Base-by-base conservation (phyloP, 2,797 vertebrate species). In the Gymnoscopelus microlampas region DNA sequence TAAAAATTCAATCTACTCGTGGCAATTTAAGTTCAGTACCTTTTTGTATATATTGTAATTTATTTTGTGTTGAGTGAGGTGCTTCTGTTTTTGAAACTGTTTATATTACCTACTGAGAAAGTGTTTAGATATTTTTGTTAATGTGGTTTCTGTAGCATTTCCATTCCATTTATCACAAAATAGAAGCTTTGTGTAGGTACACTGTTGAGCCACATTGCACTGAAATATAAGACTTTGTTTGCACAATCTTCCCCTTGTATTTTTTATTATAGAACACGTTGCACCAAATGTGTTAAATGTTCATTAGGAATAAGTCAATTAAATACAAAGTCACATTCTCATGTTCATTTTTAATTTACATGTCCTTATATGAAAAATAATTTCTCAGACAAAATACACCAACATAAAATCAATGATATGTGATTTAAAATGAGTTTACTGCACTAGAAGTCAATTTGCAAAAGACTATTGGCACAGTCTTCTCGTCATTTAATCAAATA, bases 1-100 rank as follows among this genome's bases (percentile, higher is more conserved):
- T 29, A 29, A 4, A 29, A 29, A 29, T 29, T 4, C 26, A 29
- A 29, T 3, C 26, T 29, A 29, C 26, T 29, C 26, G 3, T 29
- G 26, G 26, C 26, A 29, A 26, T 26, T 26, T 26, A 26, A 29
- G 26, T 29, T 29, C 26, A 35, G 32, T 35, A 35, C 32, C 5
- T 35, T 66, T 88, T 91, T 94, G 93, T 95, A 89, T 86, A 91
- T 92, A 92, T 86, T 90, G 80, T 89, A 93, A 92, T 94, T 90
- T 91, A 91, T 95, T 90, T 92, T 92, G 90, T 93, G 76, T 75
- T 51, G 51, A 68, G 23, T 70, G 65, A 59, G 56, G 69, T 61
- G 77, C 74, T 58, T 69, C 59, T 84, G 53, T 81, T 81, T 61
- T 62, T 70, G n/a, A 74, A 75, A 73, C 19, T 32, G n/a, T 69